These are phyloP conservation scores for Buceros bicornis DNA, from an alignment of 2,797 vertebrate species.

Conservation along the genomic window DNA sequence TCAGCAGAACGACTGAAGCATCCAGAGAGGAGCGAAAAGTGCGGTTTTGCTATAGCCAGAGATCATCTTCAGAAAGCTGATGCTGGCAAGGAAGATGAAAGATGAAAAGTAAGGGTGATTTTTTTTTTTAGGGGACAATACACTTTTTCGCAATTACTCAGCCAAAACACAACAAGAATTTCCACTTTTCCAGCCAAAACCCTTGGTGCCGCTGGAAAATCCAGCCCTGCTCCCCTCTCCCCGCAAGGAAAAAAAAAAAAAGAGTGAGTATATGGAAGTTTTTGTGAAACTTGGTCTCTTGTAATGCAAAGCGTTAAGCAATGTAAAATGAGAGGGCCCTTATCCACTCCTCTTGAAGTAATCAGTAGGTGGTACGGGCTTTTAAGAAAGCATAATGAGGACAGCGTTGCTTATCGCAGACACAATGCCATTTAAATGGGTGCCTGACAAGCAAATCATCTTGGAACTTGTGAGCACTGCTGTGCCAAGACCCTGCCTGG, in stretches of 20 bases:
- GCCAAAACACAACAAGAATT: background rate
- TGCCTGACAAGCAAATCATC: conserved; percentile 20
- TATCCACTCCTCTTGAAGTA: background rate
- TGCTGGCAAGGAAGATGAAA: background rate
- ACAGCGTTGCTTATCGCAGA: conserved; percentile 5
- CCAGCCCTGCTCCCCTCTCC: background rate
- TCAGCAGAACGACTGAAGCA: background rate
- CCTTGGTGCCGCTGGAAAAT: background rate
- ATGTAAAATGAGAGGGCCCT: conserved; percentile 11
- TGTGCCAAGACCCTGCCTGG: background rate
- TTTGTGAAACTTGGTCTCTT: background rate
- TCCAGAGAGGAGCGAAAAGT: background rate
- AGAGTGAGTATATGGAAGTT: background rate
- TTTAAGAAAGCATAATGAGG: conserved; percentile 32
- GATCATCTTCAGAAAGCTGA: background rate
- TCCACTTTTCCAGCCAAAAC: background rate
- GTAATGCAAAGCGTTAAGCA: background rate
- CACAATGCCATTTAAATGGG: background rate
- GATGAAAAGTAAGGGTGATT: background rate
- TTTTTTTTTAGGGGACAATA: background rate
- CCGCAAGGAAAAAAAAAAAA: background rate
- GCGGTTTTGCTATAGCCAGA: background rate
- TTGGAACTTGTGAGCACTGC: background rate
- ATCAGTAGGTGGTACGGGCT: conserved; percentile 10
- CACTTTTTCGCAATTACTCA: background rate